A percentile compares a stretch with the other conserved stretches of the same genome.
Conservation (phyloP, 2,888 invertebrate genomes). For the Spodoptera picta region DNA sequence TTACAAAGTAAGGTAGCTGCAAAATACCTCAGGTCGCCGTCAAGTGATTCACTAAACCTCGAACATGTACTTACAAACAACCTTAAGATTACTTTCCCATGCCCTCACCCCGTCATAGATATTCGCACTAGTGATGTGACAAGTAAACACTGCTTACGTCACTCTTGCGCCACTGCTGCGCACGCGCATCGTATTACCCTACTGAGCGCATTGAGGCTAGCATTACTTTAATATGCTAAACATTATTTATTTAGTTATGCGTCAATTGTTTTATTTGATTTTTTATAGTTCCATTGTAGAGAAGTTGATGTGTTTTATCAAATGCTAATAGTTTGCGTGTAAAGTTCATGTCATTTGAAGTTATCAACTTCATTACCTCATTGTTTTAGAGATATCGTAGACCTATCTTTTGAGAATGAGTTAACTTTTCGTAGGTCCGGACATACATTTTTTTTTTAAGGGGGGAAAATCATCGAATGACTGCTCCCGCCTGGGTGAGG, state of each 20-base stretch:
- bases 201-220: conserved; percentile 21
- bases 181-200: conserved; percentile 24
- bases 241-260: conserved; percentile 14
- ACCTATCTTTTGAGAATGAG: too few relatives aligned
- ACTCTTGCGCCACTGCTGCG: conserved; percentile 14
- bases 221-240: conserved; percentile 29
- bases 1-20: too few relatives aligned
- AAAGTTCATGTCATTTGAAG: too few relatives aligned
- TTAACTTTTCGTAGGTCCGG: too few relatives aligned
- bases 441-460: too few relatives aligned
- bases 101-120: neutral
- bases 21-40: too few relatives aligned
- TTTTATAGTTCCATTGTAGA: conserved; percentile 1
- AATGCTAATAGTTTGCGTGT: too few relatives aligned
- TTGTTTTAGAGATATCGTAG: too few relatives aligned
- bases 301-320: neutral
- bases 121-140: neutral
- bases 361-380: too few relatives aligned
- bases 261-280: conserved; percentile 18
- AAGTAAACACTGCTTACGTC: conserved; percentile 24
- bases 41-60: too few relatives aligned
- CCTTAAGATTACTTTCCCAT: conserved; percentile 9
- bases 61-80: neutral
- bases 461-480: too few relatives aligned
- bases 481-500: too few relatives aligned